Evolutionary conservation across 2,888 invertebrate species (phyloP).

Genomic region (Campoletis raptor): DNA sequence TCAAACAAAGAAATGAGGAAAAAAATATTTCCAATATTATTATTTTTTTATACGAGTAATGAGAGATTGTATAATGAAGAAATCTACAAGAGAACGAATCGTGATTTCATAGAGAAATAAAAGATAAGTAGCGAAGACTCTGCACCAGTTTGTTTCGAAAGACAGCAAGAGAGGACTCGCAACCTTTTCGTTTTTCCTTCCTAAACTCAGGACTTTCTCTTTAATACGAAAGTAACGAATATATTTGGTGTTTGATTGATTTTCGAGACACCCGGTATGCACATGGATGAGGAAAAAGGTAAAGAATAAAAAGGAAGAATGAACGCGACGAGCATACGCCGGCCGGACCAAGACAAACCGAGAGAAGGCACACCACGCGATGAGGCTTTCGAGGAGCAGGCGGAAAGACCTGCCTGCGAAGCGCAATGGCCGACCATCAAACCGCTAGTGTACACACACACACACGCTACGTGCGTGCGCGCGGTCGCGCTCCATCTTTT

Average conservation of each 20-base stretch:
- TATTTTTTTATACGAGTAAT: not conserved
- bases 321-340: conserved; percentile 33
- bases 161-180: not conserved
- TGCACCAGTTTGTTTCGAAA: not conserved
- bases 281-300: conserved; percentile 10
- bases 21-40: not conserved
- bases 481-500: not conserved
- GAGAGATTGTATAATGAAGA: not conserved
- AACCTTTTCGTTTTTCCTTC: not conserved
- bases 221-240: not conserved
- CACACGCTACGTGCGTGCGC: not conserved
- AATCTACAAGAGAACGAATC: not conserved
- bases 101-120: not conserved
- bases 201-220: not conserved
- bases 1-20: not conserved
- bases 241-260: conserved; percentile 6
- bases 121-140: not conserved
- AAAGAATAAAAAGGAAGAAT: conserved; percentile 39
- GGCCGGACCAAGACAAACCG: conserved; percentile 22
- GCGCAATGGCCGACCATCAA: conserved; percentile 80
- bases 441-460: conserved; percentile 9
- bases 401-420: conserved; percentile 71
- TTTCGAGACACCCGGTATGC: conserved; percentile 58
- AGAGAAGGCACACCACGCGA: conserved; percentile 39
- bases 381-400: conserved; percentile 63